Evolutionary conservation across 2,888 invertebrate species (phyloP), one percentile per base, ranked within the genome.

Genomic region (Steromphala cineraria): DNA sequence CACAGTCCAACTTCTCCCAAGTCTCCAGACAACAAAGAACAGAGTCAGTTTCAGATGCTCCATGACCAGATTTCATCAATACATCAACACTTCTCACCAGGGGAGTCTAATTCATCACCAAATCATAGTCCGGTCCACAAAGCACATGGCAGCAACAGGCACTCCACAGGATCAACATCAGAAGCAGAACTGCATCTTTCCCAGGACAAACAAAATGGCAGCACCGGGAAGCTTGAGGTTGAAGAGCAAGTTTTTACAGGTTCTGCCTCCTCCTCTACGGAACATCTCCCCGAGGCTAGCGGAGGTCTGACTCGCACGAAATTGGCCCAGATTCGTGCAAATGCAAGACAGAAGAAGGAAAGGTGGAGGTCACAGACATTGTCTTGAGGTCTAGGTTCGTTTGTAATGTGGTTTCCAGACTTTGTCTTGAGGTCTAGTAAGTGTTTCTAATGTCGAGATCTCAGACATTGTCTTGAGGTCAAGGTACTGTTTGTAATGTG

Each of bases 341-440:
- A 84, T 53, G 81, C 83, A 24, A 55, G 84, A 17, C 81, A 80
- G 67, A 86, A 85, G 79, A 85, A 78, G 40, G 84, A 86, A 40
- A 75, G 86, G 36, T 86, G 86, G 86, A 55, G 86, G 7, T 81
- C 83, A 10, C 71, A 36, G 2, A 36, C 7, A 4, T 36, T 46
- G 7, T 10, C 10, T 8, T 46, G 46, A 46, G 7, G n/a, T n/a
- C n/a, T n/a, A n/a, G n/a, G n/a, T n/a, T n/a, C n/a, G n/a, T n/a
- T n/a, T n/a, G n/a, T n/a, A n/a, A n/a, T n/a, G n/a, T n/a, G n/a
- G n/a, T n/a, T n/a, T n/a, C n/a, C n/a, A 85, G 53, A 82, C 84
- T 40, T 79, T 85, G 53, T 79, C 77, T 46, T 82, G 75, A 75
- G 0, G 56, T 56, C 19, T 46, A 10, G 10, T 46, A 10, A 10